Evolutionary conservation across 2,797 vertebrate species (phyloP), one percentile per base, ranked within the genome.

Genomic region (Pangasius djambal): DNA sequence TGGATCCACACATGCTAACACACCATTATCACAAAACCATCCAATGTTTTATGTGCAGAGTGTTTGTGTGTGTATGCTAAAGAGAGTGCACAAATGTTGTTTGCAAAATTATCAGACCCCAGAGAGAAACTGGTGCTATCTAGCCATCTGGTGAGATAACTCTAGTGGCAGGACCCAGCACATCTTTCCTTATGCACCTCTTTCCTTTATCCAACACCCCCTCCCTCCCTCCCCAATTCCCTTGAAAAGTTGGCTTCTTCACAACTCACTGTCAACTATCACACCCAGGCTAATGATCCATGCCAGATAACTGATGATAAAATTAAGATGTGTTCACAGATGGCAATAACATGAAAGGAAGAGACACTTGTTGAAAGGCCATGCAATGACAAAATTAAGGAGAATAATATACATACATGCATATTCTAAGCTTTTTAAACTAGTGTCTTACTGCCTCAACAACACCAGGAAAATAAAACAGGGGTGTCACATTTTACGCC

Each of bases 41-140:
- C 1, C 10, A 48, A 48, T 63, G 25, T 44, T 40, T 15, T 63
- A 63, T 31, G 37, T 48, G 82, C 37, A 16, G 15, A 18, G 40
- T 50, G 40, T 70, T 25, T 74, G 52, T 28, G n/a, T 72, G 31
- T 70, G 48, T 31, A 40, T 40, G 67, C 84, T 55, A 44, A 40
- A 37, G 34, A 74, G 50, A 40, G 50, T 40, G 69, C 20, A 40
- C 69, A 86, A 85, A 31, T 74, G 85, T 86, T 85, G 34, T 44
- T 40, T 74, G 93, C 93, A 94, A 93, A 94, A 94, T 94, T 91
- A 94, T 91, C 91, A 87, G 70, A 94, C 93, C 94, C 93, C 87
- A 91, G 87, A 92, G 87, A 92, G 93, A 93, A 93, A 92, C 34
- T 20, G 92, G 93, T 92, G 86, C 93, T 91, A 90, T 90, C 89